Percentiles rank a stretch among this genome's conserved stretches.
Evolutionary conservation across 1,140 invertebrate species (phyloP).

Genomic region (Zophobas atratus): DNA sequence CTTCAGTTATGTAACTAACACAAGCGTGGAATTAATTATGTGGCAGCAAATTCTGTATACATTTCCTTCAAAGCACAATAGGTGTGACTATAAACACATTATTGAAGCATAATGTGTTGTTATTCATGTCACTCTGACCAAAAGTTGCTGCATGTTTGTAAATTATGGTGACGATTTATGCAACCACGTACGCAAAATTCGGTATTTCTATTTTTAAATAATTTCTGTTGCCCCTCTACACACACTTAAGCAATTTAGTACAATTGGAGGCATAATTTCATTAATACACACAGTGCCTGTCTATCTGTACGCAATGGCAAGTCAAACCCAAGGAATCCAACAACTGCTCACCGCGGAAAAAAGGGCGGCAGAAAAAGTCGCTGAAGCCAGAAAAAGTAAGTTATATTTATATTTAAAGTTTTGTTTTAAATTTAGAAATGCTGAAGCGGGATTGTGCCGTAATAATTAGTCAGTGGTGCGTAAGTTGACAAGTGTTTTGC

Average conservation of each 20-base stretch:
- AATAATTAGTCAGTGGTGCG: background rate
- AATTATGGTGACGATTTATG: conserved; percentile 13
- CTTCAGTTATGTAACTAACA: background rate
- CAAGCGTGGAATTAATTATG: background rate
- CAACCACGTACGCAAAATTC: conserved; percentile 41
- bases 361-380: conserved; percentile 97
- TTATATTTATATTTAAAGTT: conserved; percentile 18
- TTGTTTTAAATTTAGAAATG: conserved; percentile 15
- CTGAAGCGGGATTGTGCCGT: background rate
- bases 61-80: conserved; percentile 1
- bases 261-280: conserved; percentile 55
- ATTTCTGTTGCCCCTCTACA: conserved; percentile 52
- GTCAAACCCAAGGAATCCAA: conserved; percentile 99
- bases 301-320: conserved; percentile 85
- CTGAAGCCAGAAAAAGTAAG: conserved; percentile 98
- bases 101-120: too few species aligned
- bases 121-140: too few species aligned
- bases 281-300: conserved; percentile 39
- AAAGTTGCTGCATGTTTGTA: conserved; percentile 20
- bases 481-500: background rate
- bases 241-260: conserved; percentile 57
- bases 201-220: conserved; percentile 55
- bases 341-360: conserved; percentile 98
- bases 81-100: background rate
- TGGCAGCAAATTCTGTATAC: background rate